Base-by-base conservation (phyloP, 2,797 vertebrate species). In the Sylvilagus floridanus region DNA sequence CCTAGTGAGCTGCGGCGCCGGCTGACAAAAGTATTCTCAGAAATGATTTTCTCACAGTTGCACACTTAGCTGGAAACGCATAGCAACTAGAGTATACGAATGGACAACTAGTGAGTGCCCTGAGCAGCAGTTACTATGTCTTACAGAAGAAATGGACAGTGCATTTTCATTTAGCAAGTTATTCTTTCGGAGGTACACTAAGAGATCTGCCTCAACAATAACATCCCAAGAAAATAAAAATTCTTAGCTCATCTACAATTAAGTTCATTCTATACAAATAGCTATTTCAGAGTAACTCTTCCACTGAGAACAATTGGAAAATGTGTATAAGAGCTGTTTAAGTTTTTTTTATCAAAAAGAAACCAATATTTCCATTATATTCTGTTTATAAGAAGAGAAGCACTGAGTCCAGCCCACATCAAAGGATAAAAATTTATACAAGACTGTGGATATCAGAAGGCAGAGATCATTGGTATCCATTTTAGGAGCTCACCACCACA, bases 11-110 rank as follows among this genome's bases (percentile, higher is more conserved):
- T 35, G 35, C 4, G 35, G 35, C 35, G 4, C 35, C 35, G 35
- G 35, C 35, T 35, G 35, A 12, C 4, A 73, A 26, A 82, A 81
- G 54, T 3, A 76, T 30, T 11, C 88, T 77, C 65, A 42, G 79
- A 77, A 73, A n/a, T 30, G 17, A 82, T 26, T 88, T 90, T 83
- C 7, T 62, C 10, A 72, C 60, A 94, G 91, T 91, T 7, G 35
- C 60, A 5, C 8, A 66, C 21, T 82, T 50, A 76, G 14, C 19
- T 78, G 3, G 12, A 5, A 21, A 88, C 81, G 30, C 2, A 71
- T 3, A 52, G 12, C 76, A 66, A 47, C 6, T 68, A 88, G 16
- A 62, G n/a, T 10, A 77, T 6, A n/a, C 79, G 30, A 57, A 42
- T 8, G 76, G 72, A 81, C 11, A 65, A 32, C 10, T 5, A 50